Base-by-base conservation (phyloP, 2,113 vertebrate species). In the Microcebus ravelobensis region DNA sequence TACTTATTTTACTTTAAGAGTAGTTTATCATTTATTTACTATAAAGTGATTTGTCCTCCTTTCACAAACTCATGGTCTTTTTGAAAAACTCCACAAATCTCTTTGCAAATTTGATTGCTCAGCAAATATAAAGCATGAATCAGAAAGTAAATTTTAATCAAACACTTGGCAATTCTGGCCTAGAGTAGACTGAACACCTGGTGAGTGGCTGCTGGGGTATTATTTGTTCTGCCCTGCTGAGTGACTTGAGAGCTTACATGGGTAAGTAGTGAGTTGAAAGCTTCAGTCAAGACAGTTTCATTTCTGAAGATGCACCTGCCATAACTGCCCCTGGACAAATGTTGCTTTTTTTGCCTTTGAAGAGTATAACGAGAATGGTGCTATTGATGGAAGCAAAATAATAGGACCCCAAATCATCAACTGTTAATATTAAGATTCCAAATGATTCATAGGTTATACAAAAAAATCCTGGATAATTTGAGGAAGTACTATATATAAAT, bases 251-350 rank as follows among this genome's bases (percentile, higher is more conserved):
- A 80, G 79, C 57, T 68, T 92, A 55, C 39, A 0, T 83, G 80
- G 57, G 71, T 97, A 81, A 97, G 84, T 52, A 65, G 61, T 86
- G 87, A 63, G 87, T 87, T 98, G 98, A 98, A 94, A 97, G 94
- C 82, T 96, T 97, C 97, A 74, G 29, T 98, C 98, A 98, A 95
- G 94, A 96, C 15, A 6, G 39, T 95, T 57, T 67, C 48, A 87
- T 95, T 97, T 95, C 94, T 94, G 79, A 97, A 68, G 92, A 96
- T 91, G 59, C 85, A 96, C 76, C 96, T 97, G 85, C 50, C 90
- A 12, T 90, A 95, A 77, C 1, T 81, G 6, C 11, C 50, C 77
- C 67, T 94, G 27, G 11, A 27, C 50, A 94, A 97, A 97, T 36
- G 48, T 84, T 52, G 0, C 21, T 86, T 95, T 1, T 6, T 27